Evolutionary conservation across 2,888 invertebrate genomes (phyloP).

Genomic region (Zaprionus lineosus): DNA sequence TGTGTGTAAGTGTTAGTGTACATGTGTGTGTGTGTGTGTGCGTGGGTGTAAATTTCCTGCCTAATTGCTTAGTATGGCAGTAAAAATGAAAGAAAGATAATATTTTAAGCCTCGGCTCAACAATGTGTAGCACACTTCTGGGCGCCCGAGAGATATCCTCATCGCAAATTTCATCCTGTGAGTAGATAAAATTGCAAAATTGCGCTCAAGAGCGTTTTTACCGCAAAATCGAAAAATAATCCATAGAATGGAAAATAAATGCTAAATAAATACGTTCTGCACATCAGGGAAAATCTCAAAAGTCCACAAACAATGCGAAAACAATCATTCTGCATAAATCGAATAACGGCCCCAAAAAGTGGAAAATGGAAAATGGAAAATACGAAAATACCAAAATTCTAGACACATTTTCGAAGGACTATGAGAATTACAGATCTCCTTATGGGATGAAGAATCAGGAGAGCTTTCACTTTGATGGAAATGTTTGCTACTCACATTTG

Average conservation of each 20-base stretch:
- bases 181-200: background rate
- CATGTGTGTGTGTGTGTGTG: background rate
- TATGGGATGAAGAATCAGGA: too few species aligned
- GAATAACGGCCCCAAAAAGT: too few species aligned
- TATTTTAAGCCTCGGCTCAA: background rate
- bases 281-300: background rate
- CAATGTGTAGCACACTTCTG: constrained; percentile 13
- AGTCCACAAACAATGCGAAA: constrained; percentile 3
- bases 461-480: too few species aligned
- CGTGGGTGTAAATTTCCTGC: constrained; percentile 4
- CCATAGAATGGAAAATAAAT: constrained; percentile 1
- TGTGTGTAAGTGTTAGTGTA: too few species aligned
- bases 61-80: constrained; percentile 21
- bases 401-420: background rate
- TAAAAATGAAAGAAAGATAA: constrained; percentile 3
- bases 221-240: background rate
- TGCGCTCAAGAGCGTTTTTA: background rate
- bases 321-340: background rate
- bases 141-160: too few species aligned
- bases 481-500: too few species aligned
- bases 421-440: constrained; percentile 1
- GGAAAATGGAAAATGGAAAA: background rate
- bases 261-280: background rate
- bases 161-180: background rate
- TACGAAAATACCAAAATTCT: background rate